Percentiles rank a stretch among this genome's conserved stretches.
phyloP scores from a whole-genome alignment of 2,888 invertebrate species.

The Chrysomela aeneicollis region DNA sequence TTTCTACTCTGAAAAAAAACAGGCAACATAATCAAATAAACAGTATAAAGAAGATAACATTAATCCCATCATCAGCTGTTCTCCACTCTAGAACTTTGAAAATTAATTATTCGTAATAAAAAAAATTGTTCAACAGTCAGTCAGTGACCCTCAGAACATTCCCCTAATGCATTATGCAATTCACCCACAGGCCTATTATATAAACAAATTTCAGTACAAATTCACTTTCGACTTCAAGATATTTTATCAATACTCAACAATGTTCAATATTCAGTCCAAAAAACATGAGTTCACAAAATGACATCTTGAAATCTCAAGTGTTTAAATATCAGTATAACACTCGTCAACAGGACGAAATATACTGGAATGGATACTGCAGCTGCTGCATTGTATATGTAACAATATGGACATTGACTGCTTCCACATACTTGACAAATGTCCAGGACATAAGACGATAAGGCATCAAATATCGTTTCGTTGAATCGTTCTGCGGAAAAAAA shows the following conservation, averaged over 20 bases:
- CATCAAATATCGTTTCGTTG: slow-evolving; percentile 91
- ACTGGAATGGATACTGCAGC: slow-evolving; percentile 53
- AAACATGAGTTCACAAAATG: slow-evolving; percentile 37
- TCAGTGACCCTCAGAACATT: not conserved
- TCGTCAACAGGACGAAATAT: slow-evolving; percentile 47
- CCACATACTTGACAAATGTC: slow-evolving; percentile 96
- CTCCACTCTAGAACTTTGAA: too few relatives aligned
- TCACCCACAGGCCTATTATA: not conserved
- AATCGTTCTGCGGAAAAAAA: slow-evolving; percentile 76
- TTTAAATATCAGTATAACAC: slow-evolving; percentile 48
- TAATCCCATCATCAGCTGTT: too few relatives aligned
- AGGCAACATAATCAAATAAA: too few relatives aligned
- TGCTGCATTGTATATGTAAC: slow-evolving; percentile 82
- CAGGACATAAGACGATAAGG: slow-evolving; percentile 82
- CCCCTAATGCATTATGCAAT: not conserved
- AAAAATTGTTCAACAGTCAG: too few relatives aligned
- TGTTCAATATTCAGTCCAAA: slow-evolving; percentile 7
- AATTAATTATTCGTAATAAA: too few relatives aligned
- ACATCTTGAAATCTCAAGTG: slow-evolving; percentile 46
- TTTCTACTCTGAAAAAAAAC: too few relatives aligned
- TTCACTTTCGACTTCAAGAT: slow-evolving; percentile 22
- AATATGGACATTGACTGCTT: slow-evolving; percentile 93
- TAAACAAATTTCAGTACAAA: slow-evolving; percentile 29
- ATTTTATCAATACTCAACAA: slow-evolving; percentile 17
- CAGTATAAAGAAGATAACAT: too few relatives aligned